A percentile compares a stretch with the other conserved stretches of the same genome.
Conservation (phyloP, 2,113 vertebrate genomes). For the Syrrhaptes paradoxus region DNA sequence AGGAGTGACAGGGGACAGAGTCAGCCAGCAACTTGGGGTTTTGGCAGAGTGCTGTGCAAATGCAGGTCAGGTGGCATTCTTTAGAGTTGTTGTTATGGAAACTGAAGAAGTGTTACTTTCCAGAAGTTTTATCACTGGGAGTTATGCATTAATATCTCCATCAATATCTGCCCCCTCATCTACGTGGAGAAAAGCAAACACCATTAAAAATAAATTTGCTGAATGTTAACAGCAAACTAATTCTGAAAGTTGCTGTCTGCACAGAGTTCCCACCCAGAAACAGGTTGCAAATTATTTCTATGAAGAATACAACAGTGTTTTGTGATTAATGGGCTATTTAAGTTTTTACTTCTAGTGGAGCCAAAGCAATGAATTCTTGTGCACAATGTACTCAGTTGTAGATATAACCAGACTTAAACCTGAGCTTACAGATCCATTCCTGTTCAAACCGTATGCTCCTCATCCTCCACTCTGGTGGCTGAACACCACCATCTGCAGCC, state of each 20-base stretch:
- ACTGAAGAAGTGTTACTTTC: neutral
- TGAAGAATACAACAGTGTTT: neutral
- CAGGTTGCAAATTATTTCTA: neutral
- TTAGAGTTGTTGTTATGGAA: constrained; percentile 21
- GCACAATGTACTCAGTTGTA: neutral
- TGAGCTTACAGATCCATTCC: neutral
- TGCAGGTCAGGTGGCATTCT: neutral
- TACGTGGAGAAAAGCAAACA: constrained; percentile 1
- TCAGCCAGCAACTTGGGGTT: neutral
- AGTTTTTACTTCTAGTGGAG: neutral
- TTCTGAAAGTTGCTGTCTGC: neutral
- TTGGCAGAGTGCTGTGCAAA: neutral
- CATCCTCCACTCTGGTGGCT: neutral
- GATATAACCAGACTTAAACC: neutral
- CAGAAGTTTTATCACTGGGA: neutral
- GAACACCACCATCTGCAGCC: accelerated
- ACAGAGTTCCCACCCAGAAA: neutral
- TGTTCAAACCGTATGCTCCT: neutral
- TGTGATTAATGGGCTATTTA: constrained; percentile 16
- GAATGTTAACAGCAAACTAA: neutral
- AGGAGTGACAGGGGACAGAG: neutral
- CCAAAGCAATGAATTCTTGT: neutral
- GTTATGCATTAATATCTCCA: neutral
- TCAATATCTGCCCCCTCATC: neutral
- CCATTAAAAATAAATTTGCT: constrained; percentile 39